Evolutionary conservation across 1,140 invertebrate species (phyloP), one percentile per base, ranked within the genome.

Genomic region (Anagrus nilaparvatae): DNA sequence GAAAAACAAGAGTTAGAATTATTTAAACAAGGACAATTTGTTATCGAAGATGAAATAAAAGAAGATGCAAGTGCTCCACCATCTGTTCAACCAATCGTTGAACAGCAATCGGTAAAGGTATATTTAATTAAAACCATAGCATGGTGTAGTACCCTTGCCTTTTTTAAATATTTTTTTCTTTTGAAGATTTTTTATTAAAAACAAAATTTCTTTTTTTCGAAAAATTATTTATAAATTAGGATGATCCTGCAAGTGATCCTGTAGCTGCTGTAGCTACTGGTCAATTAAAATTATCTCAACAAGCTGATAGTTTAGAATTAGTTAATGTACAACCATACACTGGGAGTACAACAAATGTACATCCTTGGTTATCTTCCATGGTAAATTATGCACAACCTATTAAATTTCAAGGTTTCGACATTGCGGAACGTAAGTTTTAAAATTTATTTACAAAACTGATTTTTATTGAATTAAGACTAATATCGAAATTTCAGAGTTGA

Each of bases 331-430:
- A 78, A 31, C 76, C 79, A 49, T 97, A 99, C 67, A 96, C 88
- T 1, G 91, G 93, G 29, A 97, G 94, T 40, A 99, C 97, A 10
- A 96, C 92, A 33, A 97, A 96, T 65, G 95, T 99, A 32, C 97
- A 99, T 72, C 97, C 96, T 13, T 94, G 90, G 78, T 76, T 99
- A 2, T 98, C 94, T 19, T 94, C 92, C 27, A 87, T 99, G 82
- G 87, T 99, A 55, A 99, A 99, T 76, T 99, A 99, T 74, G 92
- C 94, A 40, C 94, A 98, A 70, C 96, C 97, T 3, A 87, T 99
- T 58, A 99, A 99, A 72, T 99, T 99, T 72, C 84, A 89, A 62
- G 88, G 92, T 52, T 99, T 99, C 68, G 94, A 98, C 61, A 78
- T 90, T 48, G 92, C 96, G 9, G 93, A 98, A 69, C 80, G 94